Evolutionary conservation across 2,113 vertebrate species (phyloP), one percentile per base, ranked within the genome.

Genomic region (Heloderma charlesbogerti): DNA sequence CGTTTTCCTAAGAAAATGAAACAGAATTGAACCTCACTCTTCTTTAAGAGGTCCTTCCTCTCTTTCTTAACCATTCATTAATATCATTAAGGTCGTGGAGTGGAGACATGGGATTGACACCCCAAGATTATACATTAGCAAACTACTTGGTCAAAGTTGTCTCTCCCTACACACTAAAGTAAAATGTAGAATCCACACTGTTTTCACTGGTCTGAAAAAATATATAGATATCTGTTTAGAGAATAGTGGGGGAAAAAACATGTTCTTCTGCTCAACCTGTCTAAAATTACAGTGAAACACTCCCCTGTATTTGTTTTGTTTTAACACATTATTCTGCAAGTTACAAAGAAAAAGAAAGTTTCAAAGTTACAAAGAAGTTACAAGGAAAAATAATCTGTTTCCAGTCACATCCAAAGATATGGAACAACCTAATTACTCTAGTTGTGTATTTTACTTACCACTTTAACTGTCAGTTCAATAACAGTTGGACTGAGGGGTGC

Each of bases 81-180:
- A 60, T 79, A 77, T 37, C 67, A 25, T 3, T 27, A 25, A 29
- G 2, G 69, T 29, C 16, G 37, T 69, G 16, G 3, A 0, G 6
- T 1, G 8, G 40, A 45, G 63, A 3, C 48, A 57, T 57, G 22
- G n/a, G n/a, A 63, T 54, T 25, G 5, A 6, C 5, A 81, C 12
- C 18, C 72, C 0, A 0, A 0, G 8, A 7, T 9, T 0, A 77
- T 84, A 8, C 31, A 57, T 3, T 69, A 84, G 81, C 48, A 34
- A 37, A 60, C 87, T 80, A 25, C n/a, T 51, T 60, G 79, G n/a
- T 40, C 69, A 48, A 48, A 6, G 40, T 37, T 88, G 29, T 6
- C 15, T 37, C 43, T 88, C 20, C n/a, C 15, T 71, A 74, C n/a
- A 78, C 60, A 92, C 18, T 48, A 92, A 43, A 1, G 22, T 75